These are phyloP conservation scores for Indicator indicator DNA, from an alignment of 2,113 vertebrate genomes.

Conservation along the genomic window DNA sequence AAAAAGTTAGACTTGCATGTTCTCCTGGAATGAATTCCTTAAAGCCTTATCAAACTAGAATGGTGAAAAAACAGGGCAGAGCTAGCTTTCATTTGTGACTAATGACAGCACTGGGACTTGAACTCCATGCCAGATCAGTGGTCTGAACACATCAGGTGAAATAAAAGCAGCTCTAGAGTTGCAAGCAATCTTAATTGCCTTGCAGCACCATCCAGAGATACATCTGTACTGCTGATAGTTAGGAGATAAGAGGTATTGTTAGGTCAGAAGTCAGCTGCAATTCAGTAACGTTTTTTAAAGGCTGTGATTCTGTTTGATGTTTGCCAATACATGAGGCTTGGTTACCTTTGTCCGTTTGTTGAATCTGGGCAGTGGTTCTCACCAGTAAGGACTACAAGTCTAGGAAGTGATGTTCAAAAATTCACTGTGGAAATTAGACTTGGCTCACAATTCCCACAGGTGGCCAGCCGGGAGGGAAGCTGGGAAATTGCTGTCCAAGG, in stretches of 20 bases:
- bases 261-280: neutral
- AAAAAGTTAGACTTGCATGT: neutral
- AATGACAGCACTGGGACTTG: neutral
- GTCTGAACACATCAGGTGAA: neutral
- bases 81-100: neutral
- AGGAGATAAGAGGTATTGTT: neutral
- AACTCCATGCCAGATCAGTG: neutral
- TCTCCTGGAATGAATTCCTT: neutral
- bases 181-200: neutral
- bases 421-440: neutral
- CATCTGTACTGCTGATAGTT: neutral
- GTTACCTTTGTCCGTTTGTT: neutral
- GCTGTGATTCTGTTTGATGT: neutral
- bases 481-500: neutral
- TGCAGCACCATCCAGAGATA: neutral
- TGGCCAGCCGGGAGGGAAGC: neutral
- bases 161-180: neutral
- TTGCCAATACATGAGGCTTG: neutral
- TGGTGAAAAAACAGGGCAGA: neutral
- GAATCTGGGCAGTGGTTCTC: neutral
- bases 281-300: neutral
- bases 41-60: neutral
- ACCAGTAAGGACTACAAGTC: fast-evolving
- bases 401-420: neutral
- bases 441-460: neutral